Evolutionary conservation across 2,113 vertebrate species (phyloP).

Genomic region (Neomonachus schauinslandi): DNA sequence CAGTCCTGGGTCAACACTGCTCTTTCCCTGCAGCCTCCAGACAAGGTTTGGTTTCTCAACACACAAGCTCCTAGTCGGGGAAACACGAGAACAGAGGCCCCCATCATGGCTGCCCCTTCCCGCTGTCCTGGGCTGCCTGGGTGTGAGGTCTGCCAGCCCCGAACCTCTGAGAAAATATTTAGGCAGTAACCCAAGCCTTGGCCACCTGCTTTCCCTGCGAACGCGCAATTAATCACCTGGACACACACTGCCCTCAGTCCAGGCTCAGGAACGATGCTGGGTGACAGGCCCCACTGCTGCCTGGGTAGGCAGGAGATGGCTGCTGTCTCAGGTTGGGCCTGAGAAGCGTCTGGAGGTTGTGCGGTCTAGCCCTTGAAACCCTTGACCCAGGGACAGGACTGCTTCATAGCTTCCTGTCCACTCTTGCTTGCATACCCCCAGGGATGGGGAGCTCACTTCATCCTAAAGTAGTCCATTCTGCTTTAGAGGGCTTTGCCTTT

Average conservation of each 20-base stretch:
- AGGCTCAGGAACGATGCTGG: neutral
- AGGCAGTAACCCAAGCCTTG: neutral
- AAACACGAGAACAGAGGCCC: neutral
- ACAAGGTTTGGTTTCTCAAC: neutral
- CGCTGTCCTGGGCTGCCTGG: neutral
- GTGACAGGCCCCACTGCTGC: neutral
- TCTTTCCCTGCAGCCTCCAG: neutral
- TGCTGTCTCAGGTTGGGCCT: neutral
- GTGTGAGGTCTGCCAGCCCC: neutral
- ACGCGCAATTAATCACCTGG: neutral
- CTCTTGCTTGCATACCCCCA: neutral
- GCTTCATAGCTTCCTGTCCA: neutral
- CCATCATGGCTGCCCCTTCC: neutral
- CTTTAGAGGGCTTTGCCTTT: neutral
- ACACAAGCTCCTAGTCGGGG: neutral
- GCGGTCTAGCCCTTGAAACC: neutral
- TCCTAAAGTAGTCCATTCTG: neutral
- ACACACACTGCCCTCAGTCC: neutral
- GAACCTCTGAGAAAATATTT: neutral
- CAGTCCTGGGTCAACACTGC: rapidly evolving
- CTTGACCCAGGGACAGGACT: neutral
- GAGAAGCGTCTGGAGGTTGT: neutral
- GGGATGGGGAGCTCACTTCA: neutral
- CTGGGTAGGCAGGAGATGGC: neutral
- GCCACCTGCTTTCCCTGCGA: neutral